Percentiles rank a stretch among this genome's conserved stretches.
Evolutionary conservation across 2,888 invertebrate species (phyloP).

Genomic region (Andrena chrysosceles): DNA sequence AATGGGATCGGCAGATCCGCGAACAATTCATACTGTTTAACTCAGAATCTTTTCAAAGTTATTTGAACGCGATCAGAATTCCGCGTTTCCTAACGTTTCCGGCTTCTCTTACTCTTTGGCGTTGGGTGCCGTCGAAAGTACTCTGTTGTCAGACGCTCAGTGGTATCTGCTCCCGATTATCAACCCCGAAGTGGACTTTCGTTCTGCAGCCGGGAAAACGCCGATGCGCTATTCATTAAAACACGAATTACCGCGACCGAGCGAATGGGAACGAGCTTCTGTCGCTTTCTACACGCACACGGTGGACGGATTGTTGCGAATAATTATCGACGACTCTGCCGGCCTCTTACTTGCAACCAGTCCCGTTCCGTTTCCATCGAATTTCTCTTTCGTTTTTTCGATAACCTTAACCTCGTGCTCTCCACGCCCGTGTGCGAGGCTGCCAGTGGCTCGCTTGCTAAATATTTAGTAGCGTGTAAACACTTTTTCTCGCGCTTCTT

Average conservation of each 20-base stretch:
- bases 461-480: conserved; percentile 8
- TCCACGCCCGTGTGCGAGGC: too few species aligned
- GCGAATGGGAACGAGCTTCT: conserved; percentile 6
- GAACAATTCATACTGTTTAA: too few species aligned
- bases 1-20: too few species aligned
- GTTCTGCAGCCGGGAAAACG: neutral
- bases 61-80: too few species aligned
- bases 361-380: conserved; percentile 10
- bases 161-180: neutral
- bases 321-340: conserved; percentile 28
- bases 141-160: neutral
- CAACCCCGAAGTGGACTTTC: neutral
- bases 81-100: too few species aligned
- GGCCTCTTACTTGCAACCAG: conserved; percentile 2
- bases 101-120: too few species aligned
- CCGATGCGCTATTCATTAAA: neutral
- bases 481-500: conserved; percentile 15
- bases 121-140: too few species aligned
- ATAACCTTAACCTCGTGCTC: conserved; percentile 19
- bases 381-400: conserved; percentile 44
- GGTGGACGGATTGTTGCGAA: conserved; percentile 5
- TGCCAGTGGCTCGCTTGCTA: neutral
- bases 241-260: neutral
- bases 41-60: too few species aligned
- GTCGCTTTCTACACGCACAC: conserved; percentile 33